A percentile compares a stretch with the other conserved stretches of the same genome.
Evolutionary conservation across 1,140 invertebrate genomes (phyloP).

Genomic region (Stegodyphus dumicola): DNA sequence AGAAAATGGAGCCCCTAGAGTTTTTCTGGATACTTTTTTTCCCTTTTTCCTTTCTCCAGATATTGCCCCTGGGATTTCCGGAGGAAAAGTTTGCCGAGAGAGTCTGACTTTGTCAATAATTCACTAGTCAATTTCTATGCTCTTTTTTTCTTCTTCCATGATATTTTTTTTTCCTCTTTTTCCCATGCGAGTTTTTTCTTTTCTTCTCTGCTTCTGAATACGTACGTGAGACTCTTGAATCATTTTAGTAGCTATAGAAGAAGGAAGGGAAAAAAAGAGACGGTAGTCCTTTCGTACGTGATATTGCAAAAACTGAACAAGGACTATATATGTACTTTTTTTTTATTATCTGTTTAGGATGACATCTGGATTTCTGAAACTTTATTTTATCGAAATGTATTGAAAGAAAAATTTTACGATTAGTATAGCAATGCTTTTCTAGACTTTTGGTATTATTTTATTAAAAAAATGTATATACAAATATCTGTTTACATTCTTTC

Average conservation of each 20-base stretch:
- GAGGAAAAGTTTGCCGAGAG: conserved; percentile 51
- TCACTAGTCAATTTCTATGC: conserved; percentile 53
- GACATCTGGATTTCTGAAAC: too few species aligned
- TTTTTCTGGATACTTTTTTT: conserved; percentile 22
- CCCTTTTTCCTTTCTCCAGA: conserved; percentile 42
- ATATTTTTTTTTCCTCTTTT: conserved; percentile 29
- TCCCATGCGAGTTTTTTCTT: background rate
- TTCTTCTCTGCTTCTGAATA: conserved; percentile 40
- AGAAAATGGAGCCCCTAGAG: conserved; percentile 56
- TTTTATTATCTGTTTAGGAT: too few species aligned
- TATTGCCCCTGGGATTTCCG: conserved; percentile 51
- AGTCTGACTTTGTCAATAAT: conserved; percentile 60
- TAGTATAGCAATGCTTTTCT: too few species aligned
- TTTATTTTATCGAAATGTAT: too few species aligned
- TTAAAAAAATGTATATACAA: too few species aligned
- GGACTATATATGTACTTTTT: conserved; percentile 7
- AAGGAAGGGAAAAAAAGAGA: background rate
- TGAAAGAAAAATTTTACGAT: too few species aligned
- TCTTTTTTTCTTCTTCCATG: conserved; percentile 24
- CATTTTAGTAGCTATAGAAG: background rate
- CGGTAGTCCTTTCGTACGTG: conserved; percentile 17
- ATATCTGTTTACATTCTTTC: too few species aligned
- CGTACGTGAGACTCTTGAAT: conserved; percentile 42
- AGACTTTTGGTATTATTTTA: too few species aligned
- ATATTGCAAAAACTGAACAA: conserved; percentile 13